Base-by-base conservation (phyloP, 2,113 vertebrate species). In the Semnopithecus entellus region DNA sequence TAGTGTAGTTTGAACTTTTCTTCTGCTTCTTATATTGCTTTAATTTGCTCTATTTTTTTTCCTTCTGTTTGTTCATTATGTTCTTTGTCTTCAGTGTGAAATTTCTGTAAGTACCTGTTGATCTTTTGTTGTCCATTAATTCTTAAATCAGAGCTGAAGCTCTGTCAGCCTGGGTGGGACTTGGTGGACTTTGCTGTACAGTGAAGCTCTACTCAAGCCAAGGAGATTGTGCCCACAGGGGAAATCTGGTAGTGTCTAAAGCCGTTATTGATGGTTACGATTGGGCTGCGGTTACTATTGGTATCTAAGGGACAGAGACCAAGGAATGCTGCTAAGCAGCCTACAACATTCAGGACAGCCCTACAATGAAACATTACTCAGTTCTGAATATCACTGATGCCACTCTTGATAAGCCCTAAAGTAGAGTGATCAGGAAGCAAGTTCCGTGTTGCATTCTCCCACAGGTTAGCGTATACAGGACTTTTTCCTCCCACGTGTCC, bases 291-390 rank as follows among this genome's bases (percentile, higher is more conserved):
- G 6, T 7, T 86, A 35, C 38, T 45, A 4, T 30, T 80, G 75
- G 22, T 2, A 2, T 45, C 5, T 23, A 27, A 1, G 30, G 17
- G 22, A 8, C 2, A 86, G 73, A 95, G 38, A 9, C 8, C 48
- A 52, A 17, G 0, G 2, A 48, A 18, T 78, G 40, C 30, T 79
- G 13, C 17, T 82, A 11, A 45, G 18, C 0, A 57, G 6, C 1
- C 35, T 18, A 12, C 1, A 13, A 35, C 3, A 4, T 17, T 66
- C 2, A 55, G 17, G 48, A 30, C 35, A 59, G 79, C 9, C 7
- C 50, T 27, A 17, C 5, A 52, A 3, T 1, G 55, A 61, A 76
- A 10, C 66, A 35, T 11, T 32, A 12, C 13, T 38, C 5, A 38
- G 6, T 30, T 17, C n/a, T 8, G 45, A 52, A 30, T 32, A 20